Evolutionary conservation across 2,113 vertebrate species (phyloP), one percentile per base, ranked within the genome.

Genomic region (Nymphicus hollandicus): DNA sequence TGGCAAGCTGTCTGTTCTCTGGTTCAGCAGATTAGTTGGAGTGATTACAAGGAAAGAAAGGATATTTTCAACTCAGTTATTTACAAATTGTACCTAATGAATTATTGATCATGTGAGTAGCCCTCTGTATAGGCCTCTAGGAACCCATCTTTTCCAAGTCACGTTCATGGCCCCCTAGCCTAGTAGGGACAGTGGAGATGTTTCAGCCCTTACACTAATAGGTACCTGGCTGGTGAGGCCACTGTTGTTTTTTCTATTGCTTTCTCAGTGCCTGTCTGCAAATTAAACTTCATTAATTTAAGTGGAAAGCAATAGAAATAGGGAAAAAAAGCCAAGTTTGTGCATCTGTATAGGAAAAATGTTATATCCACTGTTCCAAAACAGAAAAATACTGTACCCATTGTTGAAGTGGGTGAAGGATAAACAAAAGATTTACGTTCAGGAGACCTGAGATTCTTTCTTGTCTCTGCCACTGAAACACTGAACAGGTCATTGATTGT

Each of bases 31-130:
- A 94, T 96, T 96, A 86, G 64, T 27, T 86, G 88, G 60, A 84
- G 33, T 73, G 74, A 96, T 96, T 90, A 88, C 71, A 89, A 88
- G 76, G 72, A 94, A 86, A 93, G 17, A 93, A 91, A 94, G 78
- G 79, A 94, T 94, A 82, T 91, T 96, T 96, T 97, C 60, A 68
- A 80, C 82, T 74, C 58, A 31, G 82, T 93, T 91, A 93, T 95
- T 94, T 96, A 85, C 91, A 90, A 96, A 81, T 60, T 94, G 79
- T 24, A 68, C 25, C 50, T 95, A 94, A 94, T 77, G 68, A 94
- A 95, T 96, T 95, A 94, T 88, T 89, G 87, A 95, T 94, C 55
- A 89, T 10, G 6, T 43, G 46, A 77, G 22, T 18, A 89, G 71
- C 50, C 74, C 78, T 85, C 65, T 72, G 66, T 49, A 63, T 46